These are phyloP conservation scores for Drosophila differens DNA, from an alignment of 2,888 invertebrate species.

Conservation along the genomic window DNA sequence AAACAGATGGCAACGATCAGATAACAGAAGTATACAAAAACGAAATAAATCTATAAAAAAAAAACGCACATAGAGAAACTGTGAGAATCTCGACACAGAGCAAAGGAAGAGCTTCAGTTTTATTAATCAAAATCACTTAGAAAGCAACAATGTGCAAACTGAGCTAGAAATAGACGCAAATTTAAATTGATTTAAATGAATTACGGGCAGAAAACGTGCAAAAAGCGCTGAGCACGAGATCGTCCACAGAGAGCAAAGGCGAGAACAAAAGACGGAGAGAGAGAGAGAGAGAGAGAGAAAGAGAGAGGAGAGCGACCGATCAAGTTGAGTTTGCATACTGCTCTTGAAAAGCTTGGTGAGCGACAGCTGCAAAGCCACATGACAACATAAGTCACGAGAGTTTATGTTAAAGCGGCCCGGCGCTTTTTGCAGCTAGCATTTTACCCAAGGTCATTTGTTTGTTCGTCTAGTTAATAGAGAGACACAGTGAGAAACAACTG, in stretches of 20 bases:
- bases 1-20: constrained; percentile 34
- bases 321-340: constrained; percentile 14
- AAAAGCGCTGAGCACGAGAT: constrained; percentile 60
- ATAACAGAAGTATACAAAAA: constrained; percentile 5
- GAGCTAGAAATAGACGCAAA: constrained; percentile 61
- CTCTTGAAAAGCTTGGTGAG: constrained; percentile 34
- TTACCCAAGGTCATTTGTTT: constrained; percentile 48
- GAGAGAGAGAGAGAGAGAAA: neutral
- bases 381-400: constrained; percentile 66
- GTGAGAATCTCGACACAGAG: constrained; percentile 4
- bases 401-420: constrained; percentile 43
- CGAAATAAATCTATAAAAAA: neutral
- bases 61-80: neutral
- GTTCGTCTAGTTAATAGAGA: constrained; percentile 40
- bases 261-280: neutral
- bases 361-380: constrained; percentile 34
- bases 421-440: constrained; percentile 35
- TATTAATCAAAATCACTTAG: constrained; percentile 72
- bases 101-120: constrained; percentile 30
- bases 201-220: constrained; percentile 64
- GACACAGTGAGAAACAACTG: constrained; percentile 14
- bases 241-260: constrained; percentile 8
- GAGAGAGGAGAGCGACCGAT: constrained; percentile 7
- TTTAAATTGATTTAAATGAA: constrained; percentile 77
- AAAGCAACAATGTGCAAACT: constrained; percentile 55